Evolutionary conservation across 2,888 invertebrate species (phyloP).

Genomic region (Leucophenga montana): DNA sequence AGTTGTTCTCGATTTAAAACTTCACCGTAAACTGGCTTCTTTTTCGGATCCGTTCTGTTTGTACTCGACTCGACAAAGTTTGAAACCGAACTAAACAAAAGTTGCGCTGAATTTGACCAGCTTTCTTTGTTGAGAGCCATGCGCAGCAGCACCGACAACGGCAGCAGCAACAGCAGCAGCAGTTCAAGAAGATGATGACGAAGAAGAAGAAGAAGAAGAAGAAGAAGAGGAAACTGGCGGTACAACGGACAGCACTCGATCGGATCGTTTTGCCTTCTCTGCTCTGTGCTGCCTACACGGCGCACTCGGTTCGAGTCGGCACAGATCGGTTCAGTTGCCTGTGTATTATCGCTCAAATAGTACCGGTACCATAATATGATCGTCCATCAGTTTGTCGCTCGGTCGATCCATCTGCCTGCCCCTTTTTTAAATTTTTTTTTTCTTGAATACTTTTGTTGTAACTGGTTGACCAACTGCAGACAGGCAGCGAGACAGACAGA

Average conservation of each 20-base stretch:
- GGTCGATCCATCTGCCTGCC: neutral
- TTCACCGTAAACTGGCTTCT: neutral
- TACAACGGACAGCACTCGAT: constrained; percentile 14
- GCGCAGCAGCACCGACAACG: constrained; percentile 15
- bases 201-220: constrained; percentile 26
- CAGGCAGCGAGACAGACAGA: constrained; percentile 29
- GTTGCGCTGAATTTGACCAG: constrained; percentile 65
- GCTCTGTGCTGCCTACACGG: neutral
- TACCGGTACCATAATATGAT: neutral
- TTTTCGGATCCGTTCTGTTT: neutral
- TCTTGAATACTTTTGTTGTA: neutral
- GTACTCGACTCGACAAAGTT: constrained; percentile 58
- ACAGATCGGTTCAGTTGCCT: too few species aligned
- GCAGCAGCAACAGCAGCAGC: neutral
- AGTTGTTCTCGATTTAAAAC: neutral
- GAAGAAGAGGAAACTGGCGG: constrained; percentile 32
- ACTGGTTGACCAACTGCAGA: constrained; percentile 37
- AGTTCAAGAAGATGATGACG: constrained; percentile 1
- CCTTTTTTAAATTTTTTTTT: neutral
- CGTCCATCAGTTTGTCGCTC: neutral
- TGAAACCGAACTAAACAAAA: constrained; percentile 69
- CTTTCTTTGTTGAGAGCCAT: constrained; percentile 68
- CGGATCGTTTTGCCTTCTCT: neutral
- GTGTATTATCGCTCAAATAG: too few species aligned
- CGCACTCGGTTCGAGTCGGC: neutral